Evolutionary conservation across 2,888 invertebrate genomes (phyloP).

Genomic region (Eupithecia pulchellata): DNA sequence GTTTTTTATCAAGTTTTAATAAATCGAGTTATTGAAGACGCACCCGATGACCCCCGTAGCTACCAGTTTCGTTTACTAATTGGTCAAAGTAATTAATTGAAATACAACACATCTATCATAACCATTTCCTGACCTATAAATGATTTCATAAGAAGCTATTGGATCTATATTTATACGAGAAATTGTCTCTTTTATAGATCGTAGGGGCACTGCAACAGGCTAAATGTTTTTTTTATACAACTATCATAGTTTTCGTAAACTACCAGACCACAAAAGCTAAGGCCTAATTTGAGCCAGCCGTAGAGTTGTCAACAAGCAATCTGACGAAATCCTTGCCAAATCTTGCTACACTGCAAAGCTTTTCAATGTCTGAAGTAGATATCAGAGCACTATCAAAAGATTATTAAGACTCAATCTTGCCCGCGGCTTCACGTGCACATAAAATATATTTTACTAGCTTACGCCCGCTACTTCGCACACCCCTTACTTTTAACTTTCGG

Average conservation of each 20-base stretch:
- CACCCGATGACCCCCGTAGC: no score
- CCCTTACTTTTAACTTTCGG: neutral
- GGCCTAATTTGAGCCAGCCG: conserved; percentile 4
- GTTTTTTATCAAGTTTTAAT: no score
- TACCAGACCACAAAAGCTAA: neutral
- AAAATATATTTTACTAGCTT: neutral
- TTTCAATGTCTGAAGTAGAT: neutral
- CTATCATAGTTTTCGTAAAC: neutral
- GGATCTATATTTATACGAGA: neutral
- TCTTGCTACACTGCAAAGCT: neutral
- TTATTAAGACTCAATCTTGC: neutral
- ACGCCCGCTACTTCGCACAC: neutral
- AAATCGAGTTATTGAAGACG: no score
- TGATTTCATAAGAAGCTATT: neutral
- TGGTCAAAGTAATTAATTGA: neutral
- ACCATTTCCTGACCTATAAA: neutral
- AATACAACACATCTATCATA: neutral
- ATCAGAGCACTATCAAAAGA: neutral
- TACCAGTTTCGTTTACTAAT: neutral
- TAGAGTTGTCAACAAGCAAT: conserved; percentile 47
- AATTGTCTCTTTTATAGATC: neutral
- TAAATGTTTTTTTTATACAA: neutral
- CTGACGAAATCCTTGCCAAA: neutral
- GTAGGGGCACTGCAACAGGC: neutral
- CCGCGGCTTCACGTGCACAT: neutral